Conservation (phyloP, 2,797 vertebrate genomes). For the Liparis tanakae region DNA sequence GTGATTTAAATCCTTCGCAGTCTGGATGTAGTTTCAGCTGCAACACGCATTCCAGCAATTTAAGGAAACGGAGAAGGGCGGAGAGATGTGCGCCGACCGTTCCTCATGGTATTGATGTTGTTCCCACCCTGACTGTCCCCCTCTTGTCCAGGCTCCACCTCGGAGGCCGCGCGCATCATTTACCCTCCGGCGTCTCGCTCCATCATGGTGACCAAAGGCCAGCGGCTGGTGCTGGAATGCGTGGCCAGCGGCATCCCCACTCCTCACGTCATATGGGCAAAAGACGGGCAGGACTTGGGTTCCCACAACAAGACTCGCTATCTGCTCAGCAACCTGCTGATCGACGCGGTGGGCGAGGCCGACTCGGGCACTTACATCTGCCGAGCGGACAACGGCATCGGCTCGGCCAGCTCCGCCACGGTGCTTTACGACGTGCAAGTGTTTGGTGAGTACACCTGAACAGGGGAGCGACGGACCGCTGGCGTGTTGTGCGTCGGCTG, state of each 20-base stretch:
- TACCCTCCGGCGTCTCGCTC: constrained; percentile 92
- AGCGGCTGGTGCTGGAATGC: constrained; percentile 95
- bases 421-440: constrained; percentile 95
- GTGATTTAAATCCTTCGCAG: neutral
- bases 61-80: neutral
- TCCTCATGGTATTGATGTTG: neutral
- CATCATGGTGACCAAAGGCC: constrained; percentile 96
- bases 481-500: neutral
- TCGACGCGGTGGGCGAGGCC: constrained; percentile 88
- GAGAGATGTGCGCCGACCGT: neutral
- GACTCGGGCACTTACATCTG: constrained; percentile 95
- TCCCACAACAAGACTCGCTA: constrained; percentile 93
- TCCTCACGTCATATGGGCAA: constrained; percentile 93
- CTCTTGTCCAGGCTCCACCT: constrained; percentile 86
- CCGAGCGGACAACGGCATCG: constrained; percentile 90
- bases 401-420: constrained; percentile 79
- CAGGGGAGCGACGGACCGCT: neutral
- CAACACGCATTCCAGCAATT: neutral
- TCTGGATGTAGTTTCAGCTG: constrained; percentile 2
- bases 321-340: constrained; percentile 95
- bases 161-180: constrained; percentile 94
- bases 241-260: constrained; percentile 96
- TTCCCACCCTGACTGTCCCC: neutral
- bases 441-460: constrained; percentile 86
- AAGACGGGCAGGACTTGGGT: constrained; percentile 87